Evolutionary conservation across 2,797 vertebrate species (phyloP), one percentile per base, ranked within the genome.

Genomic region (Carapus acus): DNA sequence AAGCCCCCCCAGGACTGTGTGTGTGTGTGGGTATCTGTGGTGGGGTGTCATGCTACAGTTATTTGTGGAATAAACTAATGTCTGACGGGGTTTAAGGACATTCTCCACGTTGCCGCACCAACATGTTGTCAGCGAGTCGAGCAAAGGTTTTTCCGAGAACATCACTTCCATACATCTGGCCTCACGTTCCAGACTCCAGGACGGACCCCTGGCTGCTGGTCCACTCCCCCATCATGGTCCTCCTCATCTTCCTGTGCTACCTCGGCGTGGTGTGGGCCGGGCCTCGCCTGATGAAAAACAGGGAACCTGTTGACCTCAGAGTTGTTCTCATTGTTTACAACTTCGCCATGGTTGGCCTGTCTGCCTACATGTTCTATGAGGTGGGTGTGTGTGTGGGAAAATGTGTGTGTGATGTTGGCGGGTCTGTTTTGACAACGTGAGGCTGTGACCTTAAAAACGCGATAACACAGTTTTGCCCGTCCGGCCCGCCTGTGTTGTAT

Each of bases 301-400:
- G 45, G 42, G 58, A 86, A 29, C 61, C 63, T 0, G 54, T 86
- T 43, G 74, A 86, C 43, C 80, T 91, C 45, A 78, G 41, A 63
- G 17, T 22, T 2, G 34, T 79, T 1, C 83, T 92, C 12, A 61
- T 86, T 0, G 3, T 80, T 68, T 88, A 87, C 55, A 87, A 78
- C 62, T 83, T 89, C 7, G 6, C 65, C 37, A 84, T 86, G 80
- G 84, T 89, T 18, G 67, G 58, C 36, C 63, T 90, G 20, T 87
- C 86, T 0, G 77, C 63, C 37, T 88, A 86, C 61, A 80, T 89
- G 83, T 89, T 88, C 69, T 66, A 79, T 0, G 86, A 92, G 90
- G 90, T 91, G 66, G 8, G 77, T 33, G 7, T 49, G 44, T 44
- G 27, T 37, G 5, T 27, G 36, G 22, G 3, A 17, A n/a, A n/a